Conservation (phyloP, 2,797 vertebrate species). For the Halcyon leucocephala region DNA sequence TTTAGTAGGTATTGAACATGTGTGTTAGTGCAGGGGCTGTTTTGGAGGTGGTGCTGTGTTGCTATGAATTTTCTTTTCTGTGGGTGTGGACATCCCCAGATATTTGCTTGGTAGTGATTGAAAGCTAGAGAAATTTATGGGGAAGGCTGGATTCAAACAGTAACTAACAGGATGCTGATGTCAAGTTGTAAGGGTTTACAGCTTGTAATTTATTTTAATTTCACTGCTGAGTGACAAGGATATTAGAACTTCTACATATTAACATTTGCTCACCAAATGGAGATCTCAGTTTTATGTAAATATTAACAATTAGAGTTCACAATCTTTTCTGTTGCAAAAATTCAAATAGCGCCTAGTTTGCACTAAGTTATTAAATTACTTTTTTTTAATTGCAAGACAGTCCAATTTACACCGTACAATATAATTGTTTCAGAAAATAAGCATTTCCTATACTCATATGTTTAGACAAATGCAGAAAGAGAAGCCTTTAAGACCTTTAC, state of each 20-base stretch:
- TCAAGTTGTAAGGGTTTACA: background rate
- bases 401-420: background rate
- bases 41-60: background rate
- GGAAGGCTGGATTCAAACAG: background rate
- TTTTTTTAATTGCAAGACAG: background rate
- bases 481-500: background rate
- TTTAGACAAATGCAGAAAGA: background rate
- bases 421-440: background rate
- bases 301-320: background rate
- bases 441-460: background rate
- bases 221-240: background rate
- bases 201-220: background rate
- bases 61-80: background rate
- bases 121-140: background rate
- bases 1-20: rapidly evolving
- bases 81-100: background rate
- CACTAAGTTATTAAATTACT: background rate
- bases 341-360: background rate
- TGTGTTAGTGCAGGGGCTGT: background rate
- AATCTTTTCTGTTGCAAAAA: background rate
- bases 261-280: background rate
- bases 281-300: background rate
- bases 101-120: background rate
- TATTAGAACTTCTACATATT: background rate
- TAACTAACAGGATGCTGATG: background rate